Percentiles rank a stretch among this genome's conserved stretches.
These are phyloP conservation scores for Sarcophaga subvicina DNA, from an alignment of 2,888 invertebrate species.

Conservation along the genomic window DNA sequence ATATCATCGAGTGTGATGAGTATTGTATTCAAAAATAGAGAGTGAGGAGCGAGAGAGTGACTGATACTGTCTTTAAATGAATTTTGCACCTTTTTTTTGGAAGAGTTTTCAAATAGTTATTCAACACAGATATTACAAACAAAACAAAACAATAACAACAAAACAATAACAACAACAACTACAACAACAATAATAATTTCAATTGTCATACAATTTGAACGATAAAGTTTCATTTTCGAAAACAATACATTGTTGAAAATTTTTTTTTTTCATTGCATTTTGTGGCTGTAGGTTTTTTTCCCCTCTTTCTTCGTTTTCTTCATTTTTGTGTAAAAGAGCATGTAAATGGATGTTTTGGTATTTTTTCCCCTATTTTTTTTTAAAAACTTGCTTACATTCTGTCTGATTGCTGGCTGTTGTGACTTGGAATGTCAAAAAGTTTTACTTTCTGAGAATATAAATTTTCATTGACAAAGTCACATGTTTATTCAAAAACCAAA, in stretches of 20 bases:
- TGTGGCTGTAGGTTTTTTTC: slow-evolving; percentile 47
- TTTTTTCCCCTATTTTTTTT: slow-evolving; percentile 1
- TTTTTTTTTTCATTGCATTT: neutral
- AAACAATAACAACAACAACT: neutral
- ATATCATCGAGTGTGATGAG: too few relatives aligned
- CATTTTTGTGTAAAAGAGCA: slow-evolving; percentile 2
- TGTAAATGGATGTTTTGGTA: slow-evolving; percentile 33
- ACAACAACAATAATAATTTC: neutral
- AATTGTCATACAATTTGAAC: slow-evolving; percentile 2
- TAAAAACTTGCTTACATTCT: neutral
- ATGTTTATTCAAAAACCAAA: slow-evolving; percentile 55
- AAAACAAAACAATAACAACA: neutral
- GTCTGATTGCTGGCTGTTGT: slow-evolving; percentile 71
- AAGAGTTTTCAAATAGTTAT: neutral
- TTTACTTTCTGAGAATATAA: slow-evolving; percentile 29
- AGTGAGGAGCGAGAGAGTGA: too few relatives aligned
- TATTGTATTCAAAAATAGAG: neutral
- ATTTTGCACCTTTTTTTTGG: slow-evolving; percentile 7
- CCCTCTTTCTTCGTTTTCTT: neutral
- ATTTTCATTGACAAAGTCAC: slow-evolving; percentile 58
- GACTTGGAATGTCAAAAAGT: slow-evolving; percentile 72
- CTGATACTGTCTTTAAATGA: neutral
- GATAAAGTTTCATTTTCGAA: neutral
- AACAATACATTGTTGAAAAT: slow-evolving; percentile 14
- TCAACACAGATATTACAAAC: neutral